Base-by-base conservation (phyloP, 2,888 invertebrate genomes). In the Heliothis peltigera region DNA sequence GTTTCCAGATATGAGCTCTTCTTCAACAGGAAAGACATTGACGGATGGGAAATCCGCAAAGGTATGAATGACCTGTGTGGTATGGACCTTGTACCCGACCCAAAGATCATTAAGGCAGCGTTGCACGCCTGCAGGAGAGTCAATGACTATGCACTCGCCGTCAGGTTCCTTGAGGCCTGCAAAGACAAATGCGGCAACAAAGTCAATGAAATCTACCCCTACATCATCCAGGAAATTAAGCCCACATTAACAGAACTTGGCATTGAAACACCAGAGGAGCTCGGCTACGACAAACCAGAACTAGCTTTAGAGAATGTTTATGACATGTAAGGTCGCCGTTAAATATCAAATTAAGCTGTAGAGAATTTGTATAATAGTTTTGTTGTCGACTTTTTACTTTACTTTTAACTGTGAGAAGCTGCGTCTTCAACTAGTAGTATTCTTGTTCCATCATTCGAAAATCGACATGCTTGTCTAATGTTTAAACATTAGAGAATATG, bases 211-310 rank as follows among this genome's bases (percentile, higher is more conserved):
- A 97, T 98, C 80, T 98, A 98, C 86, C 98, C 98, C 0, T 98
- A 98, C 90, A 95, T 98, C 75, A 91, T 98, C 66, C 97, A 98
- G 91, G 98, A 99, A 96, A 97, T 99, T 81, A 96, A 96, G 85
- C 99, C 99, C 35, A 98, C 99, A 2, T 95, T 99, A 65, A 96
- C 97, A 46, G 99, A 99, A 94, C 95, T 99, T 65, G 99, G 99
- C 51, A 97, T 99, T 80, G 97, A 97, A 60, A 99, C 99, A 32
- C 98, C 98, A 0, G 99, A 99, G 91, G 98, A 99, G 89, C 96
- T 99, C 84, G 99, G 99, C 70, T 99, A 98, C 86, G 99, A 99
- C 93, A 98, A 98, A 93, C 99, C 99, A 64, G 99, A 99, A 94
- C 95, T 99, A 90, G 98, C 98, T 70, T 95, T 98, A 77, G 93